Conservation (phyloP, 2,888 invertebrate species). For the Cyaniris semiargus region DNA sequence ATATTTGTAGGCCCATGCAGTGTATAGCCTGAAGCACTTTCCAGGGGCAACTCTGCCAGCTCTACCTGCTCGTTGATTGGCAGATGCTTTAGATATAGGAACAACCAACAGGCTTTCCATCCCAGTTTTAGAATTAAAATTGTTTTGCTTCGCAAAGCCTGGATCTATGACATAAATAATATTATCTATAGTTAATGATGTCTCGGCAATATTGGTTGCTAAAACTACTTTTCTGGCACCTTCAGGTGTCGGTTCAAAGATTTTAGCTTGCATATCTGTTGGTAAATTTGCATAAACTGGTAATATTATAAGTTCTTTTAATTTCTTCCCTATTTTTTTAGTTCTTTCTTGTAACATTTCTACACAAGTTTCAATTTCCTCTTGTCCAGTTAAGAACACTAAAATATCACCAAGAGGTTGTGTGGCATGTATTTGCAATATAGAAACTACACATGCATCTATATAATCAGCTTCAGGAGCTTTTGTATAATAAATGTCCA, state of each 20-base stretch:
- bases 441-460: slow-evolving; percentile 98
- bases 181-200: slow-evolving; percentile 98
- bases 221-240: slow-evolving; percentile 97
- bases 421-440: slow-evolving; percentile 98
- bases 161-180: slow-evolving; percentile 99
- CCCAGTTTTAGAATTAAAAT: slow-evolving; percentile 97
- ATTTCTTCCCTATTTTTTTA: slow-evolving; percentile 94
- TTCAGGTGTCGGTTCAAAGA: slow-evolving; percentile 98
- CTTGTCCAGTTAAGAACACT: slow-evolving; percentile 97
- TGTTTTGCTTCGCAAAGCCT: slow-evolving; percentile 99
- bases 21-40: slow-evolving; percentile 98
- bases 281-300: slow-evolving; percentile 99
- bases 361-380: slow-evolving; percentile 94
- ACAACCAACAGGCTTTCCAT: slow-evolving; percentile 99
- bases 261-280: slow-evolving; percentile 99
- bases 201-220: slow-evolving; percentile 99
- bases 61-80: slow-evolving; percentile 97
- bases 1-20: slow-evolving; percentile 99
- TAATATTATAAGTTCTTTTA: slow-evolving; percentile 93
- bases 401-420: slow-evolving; percentile 97
- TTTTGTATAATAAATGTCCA: slow-evolving; percentile 99
- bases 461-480: slow-evolving; percentile 99
- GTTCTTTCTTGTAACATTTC: slow-evolving; percentile 95
- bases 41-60: slow-evolving; percentile 98
- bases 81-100: slow-evolving; percentile 98